Base-by-base conservation (phyloP, 2,797 vertebrate genomes). In the Oreonectes daqikongensis region DNA sequence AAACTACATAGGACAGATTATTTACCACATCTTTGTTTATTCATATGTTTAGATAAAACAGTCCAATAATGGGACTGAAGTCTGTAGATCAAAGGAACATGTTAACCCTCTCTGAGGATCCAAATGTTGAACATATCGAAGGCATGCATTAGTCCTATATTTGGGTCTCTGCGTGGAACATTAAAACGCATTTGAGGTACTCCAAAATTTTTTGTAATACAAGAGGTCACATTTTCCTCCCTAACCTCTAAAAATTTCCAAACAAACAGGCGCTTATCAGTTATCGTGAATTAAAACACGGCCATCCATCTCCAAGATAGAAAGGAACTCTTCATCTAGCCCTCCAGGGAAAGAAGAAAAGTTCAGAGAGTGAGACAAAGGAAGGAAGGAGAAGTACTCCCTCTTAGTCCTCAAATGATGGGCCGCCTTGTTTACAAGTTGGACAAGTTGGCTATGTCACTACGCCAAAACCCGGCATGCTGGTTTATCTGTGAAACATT, bases 401-500 rank as follows among this genome's bases (percentile, higher is more conserved):
- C 71, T 70, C 67, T 78, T 79, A 65, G 76, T 69, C 75, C 79
- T 79, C 70, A 59, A 76, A 84, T 61, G 79, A 72, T 74, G 75
- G 69, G 72, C 72, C 78, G 75, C 17, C 74, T 81, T 86, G 86
- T 88, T 88, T 86, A 88, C 84, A 72, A 70, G 44, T 69, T 73
- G 67, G 30, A 80, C 61, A 78, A 78, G 71, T 69, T 72, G 70
- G 82, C 84, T 80, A 79, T 84, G 72, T 26, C 64, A 9, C 77
- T 57, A 42, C 77, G 64, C 79, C 82, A 84, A 78, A 86, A 83
- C 73, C 76, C 75, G 77, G 72, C 30, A 22, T 77, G 64, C 75
- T 79, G 77, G 74, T 85, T 86, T 85, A 86, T 86, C 86, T 79
- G 79, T 7, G 59, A 24, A 69, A 81, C 76, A 84, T 84, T 85